Evolutionary conservation across 2,797 vertebrate genomes (phyloP).

Genomic region (Podarcis lilfordi): DNA sequence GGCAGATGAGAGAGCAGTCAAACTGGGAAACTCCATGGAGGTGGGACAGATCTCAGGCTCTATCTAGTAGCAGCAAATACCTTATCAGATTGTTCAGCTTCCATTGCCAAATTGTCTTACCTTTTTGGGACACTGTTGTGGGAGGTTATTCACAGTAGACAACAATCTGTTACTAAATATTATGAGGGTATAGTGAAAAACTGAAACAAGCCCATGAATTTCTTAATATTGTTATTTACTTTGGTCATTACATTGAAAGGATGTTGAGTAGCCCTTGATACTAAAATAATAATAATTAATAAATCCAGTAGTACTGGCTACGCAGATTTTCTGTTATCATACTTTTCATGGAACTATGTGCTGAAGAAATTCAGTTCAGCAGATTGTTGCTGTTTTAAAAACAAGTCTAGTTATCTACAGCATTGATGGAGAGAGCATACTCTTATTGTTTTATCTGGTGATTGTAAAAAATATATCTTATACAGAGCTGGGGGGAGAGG

Average conservation of each 20-base stretch:
- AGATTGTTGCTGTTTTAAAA: neutral
- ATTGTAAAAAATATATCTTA: slow-evolving; percentile 31
- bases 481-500: slow-evolving; percentile 24
- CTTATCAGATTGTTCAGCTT: neutral
- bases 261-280: neutral
- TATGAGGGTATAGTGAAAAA: neutral
- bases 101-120: neutral
- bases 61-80: neutral
- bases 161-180: neutral
- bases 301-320: slow-evolving; percentile 12
- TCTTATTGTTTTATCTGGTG: neutral
- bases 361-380: slow-evolving; percentile 30
- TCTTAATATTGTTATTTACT: neutral
- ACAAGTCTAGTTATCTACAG: neutral
- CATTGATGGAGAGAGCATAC: neutral
- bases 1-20: neutral
- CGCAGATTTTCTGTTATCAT: slow-evolving; percentile 4
- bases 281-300: neutral
- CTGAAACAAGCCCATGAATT: neutral
- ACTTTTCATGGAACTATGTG: slow-evolving; percentile 13
- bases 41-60: neutral
- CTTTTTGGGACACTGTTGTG: neutral
- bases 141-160: neutral
- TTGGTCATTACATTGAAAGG: neutral
- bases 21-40: neutral